Percentiles rank a stretch among this genome's conserved stretches.
phyloP scores from a whole-genome alignment of 2,888 invertebrate species.

The Lepidochrysops patricia region DNA sequence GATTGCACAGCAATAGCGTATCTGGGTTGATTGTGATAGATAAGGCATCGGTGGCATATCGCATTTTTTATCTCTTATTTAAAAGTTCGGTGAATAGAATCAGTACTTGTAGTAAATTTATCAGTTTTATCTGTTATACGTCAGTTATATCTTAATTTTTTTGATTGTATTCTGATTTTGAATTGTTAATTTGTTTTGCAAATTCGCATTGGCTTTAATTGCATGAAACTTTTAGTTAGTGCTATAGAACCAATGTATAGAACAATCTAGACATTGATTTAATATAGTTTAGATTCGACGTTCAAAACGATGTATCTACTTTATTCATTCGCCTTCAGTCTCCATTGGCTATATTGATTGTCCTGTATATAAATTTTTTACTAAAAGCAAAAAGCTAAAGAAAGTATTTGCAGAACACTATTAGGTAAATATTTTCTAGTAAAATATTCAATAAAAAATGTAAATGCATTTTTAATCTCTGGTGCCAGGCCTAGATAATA shows the following conservation, averaged over 20 bases:
- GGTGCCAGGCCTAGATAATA: neutral
- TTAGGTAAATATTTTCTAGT: slow-evolving; percentile 2
- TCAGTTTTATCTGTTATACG: neutral
- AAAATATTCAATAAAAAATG: neutral
- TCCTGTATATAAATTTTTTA: no score
- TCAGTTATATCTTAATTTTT: no score
- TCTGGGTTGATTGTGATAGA: neutral
- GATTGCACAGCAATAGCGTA: slow-evolving; percentile 11
- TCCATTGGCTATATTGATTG: no score
- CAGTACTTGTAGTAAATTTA: neutral
- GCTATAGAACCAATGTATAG: neutral
- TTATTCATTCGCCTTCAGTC: no score
- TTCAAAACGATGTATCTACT: no score
- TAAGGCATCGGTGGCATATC: neutral
- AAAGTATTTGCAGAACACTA: neutral
- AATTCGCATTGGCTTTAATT: neutral
- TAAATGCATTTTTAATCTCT: neutral
- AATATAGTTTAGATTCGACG: no score
- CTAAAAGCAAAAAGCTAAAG: neutral
- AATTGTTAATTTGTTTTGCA: neutral
- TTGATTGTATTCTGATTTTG: neutral
- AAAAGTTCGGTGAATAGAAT: neutral
- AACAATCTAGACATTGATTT: no score
- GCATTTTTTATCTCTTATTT: neutral
- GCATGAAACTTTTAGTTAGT: neutral